These are phyloP conservation scores for Adelognathus sp. DNA, from an alignment of 2,888 invertebrate species.

Conservation along the genomic window DNA sequence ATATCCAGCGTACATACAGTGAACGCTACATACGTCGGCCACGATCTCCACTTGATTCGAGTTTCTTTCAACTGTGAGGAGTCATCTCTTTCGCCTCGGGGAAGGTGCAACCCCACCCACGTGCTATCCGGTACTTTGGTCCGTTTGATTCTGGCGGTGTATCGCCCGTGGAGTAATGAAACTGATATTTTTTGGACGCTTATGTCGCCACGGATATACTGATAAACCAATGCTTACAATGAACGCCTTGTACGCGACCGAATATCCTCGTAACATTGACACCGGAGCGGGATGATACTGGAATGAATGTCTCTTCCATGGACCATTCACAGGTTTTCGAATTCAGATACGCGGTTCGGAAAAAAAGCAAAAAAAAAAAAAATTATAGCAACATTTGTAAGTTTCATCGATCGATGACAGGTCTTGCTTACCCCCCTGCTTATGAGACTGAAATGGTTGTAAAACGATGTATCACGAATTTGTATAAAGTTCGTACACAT, in stretches of 20 bases:
- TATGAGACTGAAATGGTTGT: too few relatives aligned
- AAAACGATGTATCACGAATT: too few relatives aligned
- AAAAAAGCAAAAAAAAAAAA: background rate
- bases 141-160: conserved; percentile 19
- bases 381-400: background rate
- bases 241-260: conserved; percentile 1
- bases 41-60: background rate
- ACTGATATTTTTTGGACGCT: background rate
- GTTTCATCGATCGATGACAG: background rate
- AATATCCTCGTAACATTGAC: background rate
- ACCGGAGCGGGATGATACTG: background rate
- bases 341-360: background rate
- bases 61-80: conserved; percentile 44
- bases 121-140: conserved; percentile 48
- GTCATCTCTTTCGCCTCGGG: conserved; percentile 48
- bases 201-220: background rate
- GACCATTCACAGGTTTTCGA: background rate
- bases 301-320: background rate
- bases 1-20: conserved; percentile 4
- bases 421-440: background rate
- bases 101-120: conserved; percentile 53
- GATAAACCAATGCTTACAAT: conserved; percentile 1
- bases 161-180: background rate
- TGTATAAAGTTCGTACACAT: too few relatives aligned
- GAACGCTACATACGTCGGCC: background rate